Base-by-base conservation (phyloP, 2,113 vertebrate genomes). In the Electrona antarctica region DNA sequence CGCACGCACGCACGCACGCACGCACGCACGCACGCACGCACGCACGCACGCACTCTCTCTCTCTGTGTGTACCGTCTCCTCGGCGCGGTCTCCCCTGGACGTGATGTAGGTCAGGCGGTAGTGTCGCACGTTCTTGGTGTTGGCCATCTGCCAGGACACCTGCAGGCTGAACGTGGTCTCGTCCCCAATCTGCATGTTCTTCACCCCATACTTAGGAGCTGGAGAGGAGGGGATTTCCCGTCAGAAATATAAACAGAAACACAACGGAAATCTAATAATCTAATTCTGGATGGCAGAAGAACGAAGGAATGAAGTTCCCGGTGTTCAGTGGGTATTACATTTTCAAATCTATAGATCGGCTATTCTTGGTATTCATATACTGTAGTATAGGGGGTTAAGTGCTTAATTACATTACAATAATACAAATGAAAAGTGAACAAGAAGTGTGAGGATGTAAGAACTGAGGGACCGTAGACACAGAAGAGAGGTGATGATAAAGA, bases 81-180 rank as follows among this genome's bases (percentile, higher is more conserved):
- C 95, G 0, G 90, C 94, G 0, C 92, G 92, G 78, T 96, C 95
- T 4, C 96, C 95, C 21, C 80, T 90, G 0, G 91, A 81, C 1
- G 92, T 94, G 70, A 96, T 49, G 71, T 97, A 99, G 74, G 91
- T 92, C 75, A 99, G 93, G 41, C 94, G 90, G 88, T 96, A 98
- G 56, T 96, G 94, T 6, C 87, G 93, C 71, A 94, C 85, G 0
- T 82, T 92, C 76, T 92, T 64, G 46, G 69, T 7, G 82, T 96
- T 94, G 0, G 86, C 87, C 33, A 92, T 83, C 70, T 95, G 95
- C 98, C 98, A 99, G 0, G 91, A 85, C 46, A 96, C 94, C 45
- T 90, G 89, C 74, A 99, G 80, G 60, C 98, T 99, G 78, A 93
- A 98, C 46, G 95, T 93, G 11, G 96, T 97, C 80, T 96, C 95